A percentile compares a stretch with the other conserved stretches of the same genome.
phyloP scores from a whole-genome alignment of 2,888 invertebrate species.

The Sceliomorpha sp. region DNA sequence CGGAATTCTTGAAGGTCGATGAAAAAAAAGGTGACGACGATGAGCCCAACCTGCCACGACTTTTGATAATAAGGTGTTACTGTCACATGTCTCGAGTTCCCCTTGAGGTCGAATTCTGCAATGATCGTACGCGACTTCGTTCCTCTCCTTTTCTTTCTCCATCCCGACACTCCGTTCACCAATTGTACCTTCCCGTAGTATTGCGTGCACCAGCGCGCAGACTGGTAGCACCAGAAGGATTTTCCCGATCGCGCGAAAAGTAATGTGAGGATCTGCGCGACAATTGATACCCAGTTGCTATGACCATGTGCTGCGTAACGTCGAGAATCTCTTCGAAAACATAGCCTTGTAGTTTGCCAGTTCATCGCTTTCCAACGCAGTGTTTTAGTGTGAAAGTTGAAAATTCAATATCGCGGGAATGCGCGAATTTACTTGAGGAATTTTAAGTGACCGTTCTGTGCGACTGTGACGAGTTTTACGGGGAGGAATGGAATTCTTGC shows the following conservation, averaged over 20 bases:
- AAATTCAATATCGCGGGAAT: conserved; percentile 34
- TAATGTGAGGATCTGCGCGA: conserved; percentile 35
- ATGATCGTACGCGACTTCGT: conserved; percentile 23
- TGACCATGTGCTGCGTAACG: conserved; percentile 24
- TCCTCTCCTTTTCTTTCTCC: conserved; percentile 41
- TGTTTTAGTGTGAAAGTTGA: conserved; percentile 16
- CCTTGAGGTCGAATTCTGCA: conserved; percentile 24
- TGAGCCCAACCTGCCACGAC: conserved; percentile 35
- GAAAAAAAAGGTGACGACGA: conserved; percentile 29
- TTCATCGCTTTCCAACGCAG: background rate
- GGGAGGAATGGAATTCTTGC: conserved; percentile 50
- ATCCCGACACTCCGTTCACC: conserved; percentile 52
- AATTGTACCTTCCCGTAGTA: conserved; percentile 50
- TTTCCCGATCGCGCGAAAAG: conserved; percentile 6
- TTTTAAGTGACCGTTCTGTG: conserved; percentile 39
- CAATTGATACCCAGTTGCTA: conserved; percentile 13
- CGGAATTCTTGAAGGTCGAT: conserved; percentile 22
- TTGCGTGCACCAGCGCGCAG: conserved; percentile 52
- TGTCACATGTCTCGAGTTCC: conserved; percentile 27
- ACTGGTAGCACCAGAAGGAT: conserved; percentile 39
- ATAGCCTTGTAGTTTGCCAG: conserved; percentile 16
- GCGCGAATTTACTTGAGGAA: conserved; percentile 47
- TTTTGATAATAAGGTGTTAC: conserved; percentile 41
- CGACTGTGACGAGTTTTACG: conserved; percentile 28
- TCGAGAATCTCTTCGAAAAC: background rate